Conservation (phyloP, 2,797 vertebrate genomes). For the Megaceryle alcyon region DNA sequence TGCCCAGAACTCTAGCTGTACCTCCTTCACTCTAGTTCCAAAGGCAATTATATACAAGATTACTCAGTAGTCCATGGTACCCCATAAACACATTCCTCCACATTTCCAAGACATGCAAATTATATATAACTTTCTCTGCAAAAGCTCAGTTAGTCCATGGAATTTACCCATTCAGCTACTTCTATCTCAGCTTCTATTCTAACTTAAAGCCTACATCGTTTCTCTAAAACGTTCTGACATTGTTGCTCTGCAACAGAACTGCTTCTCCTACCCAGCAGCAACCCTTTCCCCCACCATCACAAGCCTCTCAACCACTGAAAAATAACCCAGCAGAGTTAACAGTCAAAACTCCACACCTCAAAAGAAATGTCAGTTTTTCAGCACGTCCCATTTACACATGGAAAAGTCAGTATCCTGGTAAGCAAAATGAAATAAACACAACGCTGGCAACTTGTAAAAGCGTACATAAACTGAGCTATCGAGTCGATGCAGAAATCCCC, state of each 20-base stretch:
- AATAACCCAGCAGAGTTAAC: background rate
- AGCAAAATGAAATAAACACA: slow-evolving; percentile 19
- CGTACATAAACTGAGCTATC: background rate
- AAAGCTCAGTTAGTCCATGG: background rate
- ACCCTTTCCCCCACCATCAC: background rate
- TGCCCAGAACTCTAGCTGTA: background rate
- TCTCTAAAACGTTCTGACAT: background rate
- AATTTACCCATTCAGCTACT: background rate
- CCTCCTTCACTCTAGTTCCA: background rate
- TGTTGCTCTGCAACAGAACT: background rate
- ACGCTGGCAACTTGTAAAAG: background rate
- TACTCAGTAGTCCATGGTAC: background rate
- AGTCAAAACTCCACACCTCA: background rate
- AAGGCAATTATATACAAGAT: background rate
- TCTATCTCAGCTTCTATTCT: background rate
- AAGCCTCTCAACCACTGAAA: background rate
- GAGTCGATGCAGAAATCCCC: background rate
- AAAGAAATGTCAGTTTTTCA: background rate
- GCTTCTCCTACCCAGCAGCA: background rate
- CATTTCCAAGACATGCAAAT: background rate
- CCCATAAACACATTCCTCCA: background rate
- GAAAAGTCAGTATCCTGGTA: background rate
- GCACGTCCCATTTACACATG: background rate
- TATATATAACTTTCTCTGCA: background rate
- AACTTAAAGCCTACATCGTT: background rate